Percentiles rank a stretch among this genome's conserved stretches.
Evolutionary conservation across 2,888 invertebrate genomes (phyloP).

Genomic region (Ochlodes sylvanus): DNA sequence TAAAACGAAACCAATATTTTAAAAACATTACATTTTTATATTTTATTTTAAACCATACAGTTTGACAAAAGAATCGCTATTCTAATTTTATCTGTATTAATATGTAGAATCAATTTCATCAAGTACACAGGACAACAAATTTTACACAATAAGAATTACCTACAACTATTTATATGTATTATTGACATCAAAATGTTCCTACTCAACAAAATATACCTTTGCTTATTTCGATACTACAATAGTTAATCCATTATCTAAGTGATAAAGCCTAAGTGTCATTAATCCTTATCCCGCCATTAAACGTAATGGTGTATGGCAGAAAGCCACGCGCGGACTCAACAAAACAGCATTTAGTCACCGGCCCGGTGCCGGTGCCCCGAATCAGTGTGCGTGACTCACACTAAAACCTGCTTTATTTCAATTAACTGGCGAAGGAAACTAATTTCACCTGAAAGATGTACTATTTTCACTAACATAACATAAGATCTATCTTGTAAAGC

Average conservation of each 20-base stretch:
- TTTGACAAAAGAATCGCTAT: too few species aligned
- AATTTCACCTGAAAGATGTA: too few species aligned
- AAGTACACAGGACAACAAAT: too few species aligned
- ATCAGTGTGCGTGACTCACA: slow-evolving; percentile 63
- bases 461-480: too few species aligned
- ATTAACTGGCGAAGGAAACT: slow-evolving; percentile 59
- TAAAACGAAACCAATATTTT: neutral
- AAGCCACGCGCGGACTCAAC: slow-evolving; percentile 20
- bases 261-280: slow-evolving; percentile 16
- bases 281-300: slow-evolving; percentile 20
- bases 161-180: too few species aligned
- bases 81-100: too few species aligned
- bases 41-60: too few species aligned
- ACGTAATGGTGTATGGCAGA: slow-evolving; percentile 25
- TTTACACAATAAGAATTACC: too few species aligned
- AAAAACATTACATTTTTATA: too few species aligned
- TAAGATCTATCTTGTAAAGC: too few species aligned
- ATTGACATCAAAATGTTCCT: too few species aligned
- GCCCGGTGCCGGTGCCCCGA: slow-evolving; percentile 35
- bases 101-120: too few species aligned
- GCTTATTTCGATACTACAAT: neutral
- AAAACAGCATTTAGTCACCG: slow-evolving; percentile 26
- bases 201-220: neutral
- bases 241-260: slow-evolving; percentile 19
- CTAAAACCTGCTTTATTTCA: slow-evolving; percentile 67